phyloP scores from a whole-genome alignment of 2,113 vertebrate genomes.

The Forbesichthys papilliferus region DNA sequence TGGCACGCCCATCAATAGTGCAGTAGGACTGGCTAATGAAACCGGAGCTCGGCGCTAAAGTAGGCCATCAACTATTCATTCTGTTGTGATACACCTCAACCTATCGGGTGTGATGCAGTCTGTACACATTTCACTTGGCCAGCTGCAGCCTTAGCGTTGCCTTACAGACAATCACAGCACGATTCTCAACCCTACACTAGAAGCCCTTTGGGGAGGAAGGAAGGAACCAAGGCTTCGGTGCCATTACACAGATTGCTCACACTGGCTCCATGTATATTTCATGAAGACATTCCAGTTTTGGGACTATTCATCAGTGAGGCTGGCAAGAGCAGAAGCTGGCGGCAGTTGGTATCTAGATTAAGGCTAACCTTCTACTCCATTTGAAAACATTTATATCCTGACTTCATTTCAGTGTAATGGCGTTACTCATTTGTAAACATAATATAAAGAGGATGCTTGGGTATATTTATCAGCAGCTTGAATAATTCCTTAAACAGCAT shows the following conservation, averaged over 20 bases:
- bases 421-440: slow-evolving; percentile 10
- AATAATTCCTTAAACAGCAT: not conserved
- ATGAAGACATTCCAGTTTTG: slow-evolving; percentile 34
- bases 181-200: not conserved
- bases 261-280: slow-evolving; percentile 47
- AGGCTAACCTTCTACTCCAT: slow-evolving; percentile 15
- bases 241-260: slow-evolving; percentile 26
- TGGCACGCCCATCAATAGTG: slow-evolving; percentile 53
- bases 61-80: slow-evolving; percentile 71
- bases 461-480: not conserved
- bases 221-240: slow-evolving; percentile 5
- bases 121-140: slow-evolving; percentile 56
- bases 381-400: slow-evolving; percentile 22
- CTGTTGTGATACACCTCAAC: slow-evolving; percentile 45
- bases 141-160: not conserved
- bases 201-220: slow-evolving; percentile 1
- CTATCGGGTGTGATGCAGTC: slow-evolving; percentile 54
- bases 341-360: not conserved
- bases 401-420: not conserved
- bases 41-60: slow-evolving; percentile 60
- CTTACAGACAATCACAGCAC: slow-evolving; percentile 53
- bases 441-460: slow-evolving; percentile 1
- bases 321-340: slow-evolving; percentile 12
- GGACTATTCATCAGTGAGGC: slow-evolving; percentile 25
- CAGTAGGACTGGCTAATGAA: slow-evolving; percentile 37